Conservation (phyloP, 2,113 vertebrate species). For the Hassar affinis region DNA sequence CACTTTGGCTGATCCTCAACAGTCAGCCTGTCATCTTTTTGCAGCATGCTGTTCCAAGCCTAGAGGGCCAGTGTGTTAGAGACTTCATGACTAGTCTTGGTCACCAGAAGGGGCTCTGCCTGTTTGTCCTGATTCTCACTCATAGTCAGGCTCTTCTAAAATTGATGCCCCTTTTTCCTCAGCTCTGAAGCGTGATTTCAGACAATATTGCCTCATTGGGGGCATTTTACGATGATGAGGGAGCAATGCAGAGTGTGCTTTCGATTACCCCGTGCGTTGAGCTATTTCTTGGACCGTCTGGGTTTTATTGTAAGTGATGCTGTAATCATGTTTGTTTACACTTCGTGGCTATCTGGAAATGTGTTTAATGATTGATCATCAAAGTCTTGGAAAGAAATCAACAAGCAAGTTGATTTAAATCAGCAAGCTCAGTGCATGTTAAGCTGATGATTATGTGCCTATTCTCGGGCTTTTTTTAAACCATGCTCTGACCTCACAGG, state of each 20-base stretch:
- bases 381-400: slow-evolving; percentile 54
- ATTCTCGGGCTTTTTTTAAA: not conserved
- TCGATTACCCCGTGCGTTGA: slow-evolving; percentile 6
- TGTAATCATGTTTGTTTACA: slow-evolving; percentile 67
- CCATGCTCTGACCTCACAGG: slow-evolving; percentile 9
- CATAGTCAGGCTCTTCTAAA: slow-evolving; percentile 5
- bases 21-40: slow-evolving; percentile 24
- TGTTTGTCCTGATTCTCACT: slow-evolving; percentile 9
- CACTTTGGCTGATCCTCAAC: slow-evolving; percentile 21
- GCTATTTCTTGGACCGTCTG: slow-evolving; percentile 42
- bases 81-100: slow-evolving; percentile 11
- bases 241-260: slow-evolving; percentile 9
- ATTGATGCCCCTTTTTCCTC: not conserved
- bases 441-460: not conserved
- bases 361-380: slow-evolving; percentile 45
- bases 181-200: not conserved
- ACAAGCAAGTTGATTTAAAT: slow-evolving; percentile 36
- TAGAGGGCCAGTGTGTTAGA: slow-evolving; percentile 29
- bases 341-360: slow-evolving; percentile 57
- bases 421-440: not conserved
- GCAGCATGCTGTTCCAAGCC: slow-evolving; percentile 10
- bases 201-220: not conserved
- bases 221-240: slow-evolving; percentile 16
- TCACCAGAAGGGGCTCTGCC: slow-evolving; percentile 15
- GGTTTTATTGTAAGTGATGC: slow-evolving; percentile 43